phyloP scores from a whole-genome alignment of 2,888 invertebrate genomes.

The Rhagium mordax region DNA sequence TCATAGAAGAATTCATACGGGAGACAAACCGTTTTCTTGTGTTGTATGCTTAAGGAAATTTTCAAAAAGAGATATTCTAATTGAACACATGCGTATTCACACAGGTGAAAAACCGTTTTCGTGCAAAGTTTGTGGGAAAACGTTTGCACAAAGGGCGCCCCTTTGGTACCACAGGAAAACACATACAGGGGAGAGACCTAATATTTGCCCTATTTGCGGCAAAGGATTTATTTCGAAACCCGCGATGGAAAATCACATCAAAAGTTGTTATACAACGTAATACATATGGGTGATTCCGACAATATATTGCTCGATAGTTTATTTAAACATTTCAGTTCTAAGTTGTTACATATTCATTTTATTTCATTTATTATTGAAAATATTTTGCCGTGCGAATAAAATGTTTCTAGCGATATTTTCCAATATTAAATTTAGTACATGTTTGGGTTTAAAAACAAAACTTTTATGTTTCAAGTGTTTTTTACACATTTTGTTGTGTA shows the following conservation, averaged over 20 bases:
- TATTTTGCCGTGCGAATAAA: no score
- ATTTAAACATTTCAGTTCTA: no score
- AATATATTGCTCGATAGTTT: no score
- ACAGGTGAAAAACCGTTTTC: slow-evolving; percentile 66
- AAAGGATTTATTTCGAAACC: slow-evolving; percentile 70
- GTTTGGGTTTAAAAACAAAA: no score
- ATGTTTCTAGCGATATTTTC: no score
- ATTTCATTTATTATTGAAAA: no score
- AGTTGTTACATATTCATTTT: no score
- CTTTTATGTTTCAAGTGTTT: no score
- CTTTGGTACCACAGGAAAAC: slow-evolving; percentile 71
- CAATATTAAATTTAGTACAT: no score
- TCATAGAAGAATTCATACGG: slow-evolving; percentile 55
- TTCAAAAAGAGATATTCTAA: slow-evolving; percentile 70
- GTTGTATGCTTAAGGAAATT: slow-evolving; percentile 50
- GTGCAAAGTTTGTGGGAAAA: slow-evolving; percentile 58
- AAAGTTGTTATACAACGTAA: slow-evolving; percentile 13
- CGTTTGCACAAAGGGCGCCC: slow-evolving; percentile 69
- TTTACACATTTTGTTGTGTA: no score
- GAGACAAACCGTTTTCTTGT: slow-evolving; percentile 56
- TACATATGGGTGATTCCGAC: no score
- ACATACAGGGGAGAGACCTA: slow-evolving; percentile 72
- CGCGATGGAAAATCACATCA: slow-evolving; percentile 11
- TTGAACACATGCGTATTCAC: slow-evolving; percentile 58
- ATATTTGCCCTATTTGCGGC: slow-evolving; percentile 71